A percentile compares a stretch with the other conserved stretches of the same genome.
Conservation (phyloP, 2,113 vertebrate genomes). For the Todiramphus chloris region DNA sequence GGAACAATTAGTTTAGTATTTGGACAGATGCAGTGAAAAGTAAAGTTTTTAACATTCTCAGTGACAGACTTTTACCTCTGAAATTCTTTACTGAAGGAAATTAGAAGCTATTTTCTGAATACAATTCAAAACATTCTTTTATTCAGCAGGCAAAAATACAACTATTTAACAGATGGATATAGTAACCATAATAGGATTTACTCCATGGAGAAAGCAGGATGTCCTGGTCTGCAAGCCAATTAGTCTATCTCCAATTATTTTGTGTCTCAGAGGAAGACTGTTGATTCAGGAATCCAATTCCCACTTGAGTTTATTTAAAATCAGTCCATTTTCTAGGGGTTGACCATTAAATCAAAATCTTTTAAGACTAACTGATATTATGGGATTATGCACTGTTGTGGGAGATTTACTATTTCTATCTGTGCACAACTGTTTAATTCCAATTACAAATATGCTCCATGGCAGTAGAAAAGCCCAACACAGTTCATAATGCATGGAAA, state of each 20-base stretch:
- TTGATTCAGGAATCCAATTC: background rate
- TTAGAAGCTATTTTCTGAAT: background rate
- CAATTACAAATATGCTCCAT: background rate
- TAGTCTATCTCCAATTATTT: background rate
- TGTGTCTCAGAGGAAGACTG: background rate
- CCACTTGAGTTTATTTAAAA: background rate
- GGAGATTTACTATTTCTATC: background rate
- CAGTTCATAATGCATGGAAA: background rate
- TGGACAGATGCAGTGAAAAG: background rate
- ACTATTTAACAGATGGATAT: background rate
- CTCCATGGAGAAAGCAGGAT: background rate
- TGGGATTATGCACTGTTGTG: background rate
- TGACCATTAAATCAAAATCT: background rate
- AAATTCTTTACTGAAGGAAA: background rate
- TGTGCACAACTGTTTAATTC: background rate
- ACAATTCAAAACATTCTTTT: background rate
- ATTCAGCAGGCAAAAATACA: slow-evolving; percentile 1
- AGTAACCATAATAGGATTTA: slow-evolving; percentile 2
- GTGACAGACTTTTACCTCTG: background rate
- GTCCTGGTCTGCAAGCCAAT: background rate
- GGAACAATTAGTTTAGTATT: background rate
- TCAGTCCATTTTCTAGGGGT: background rate
- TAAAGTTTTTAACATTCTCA: background rate
- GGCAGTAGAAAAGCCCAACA: background rate
- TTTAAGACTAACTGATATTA: background rate